Evolutionary conservation across 2,113 vertebrate genomes (phyloP), one percentile per base, ranked within the genome.

Genomic region (Oophaga pumilio): DNA sequence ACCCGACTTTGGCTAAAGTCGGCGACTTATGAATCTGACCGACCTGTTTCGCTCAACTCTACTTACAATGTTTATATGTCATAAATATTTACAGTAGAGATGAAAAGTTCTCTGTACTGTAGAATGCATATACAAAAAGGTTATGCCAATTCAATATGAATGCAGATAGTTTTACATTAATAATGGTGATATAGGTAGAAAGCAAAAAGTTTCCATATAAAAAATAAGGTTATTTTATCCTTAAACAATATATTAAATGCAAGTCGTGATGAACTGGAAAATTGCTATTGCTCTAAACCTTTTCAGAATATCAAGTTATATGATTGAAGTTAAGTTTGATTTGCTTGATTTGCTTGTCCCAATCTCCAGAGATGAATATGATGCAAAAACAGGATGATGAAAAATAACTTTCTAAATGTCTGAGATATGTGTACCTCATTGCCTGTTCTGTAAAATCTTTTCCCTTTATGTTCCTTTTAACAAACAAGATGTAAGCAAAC

Each of bases 401-500:
- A 82, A 66, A 12, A 66, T 2, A 82, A 50, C 11, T 49, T 82
- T 82, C 20, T 52, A n/a, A 50, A 68, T 17, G 28, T 66, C 6
- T 68, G 12, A 66, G 80, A 49, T 22, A 71, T 53, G 49, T 83
- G 64, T 53, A 53, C 68, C 24, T 76, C 17, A 60, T 85, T 76
- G 71, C 73, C 84, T 77, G 57, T 49, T 64, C 74, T 77, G 20
- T 76, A 77, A 76, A 85, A 85, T 77, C 28, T 62, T 76, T 66
- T 76, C 84, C 26, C 20, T 18, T 76, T 82, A 68, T 62, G 43
- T 76, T 77, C 28, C 71, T 50, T 82, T 49, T 76, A 76, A 49
- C 71, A 83, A 83, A 82, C 78, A 87, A 82, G 22, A 82, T n/a
- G n/a, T 83, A 66, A 53, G 69, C 43, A 43, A 87, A 82, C 53